Base-by-base conservation (phyloP, 1,140 invertebrate genomes). In the Caenorhabditis remanei region DNA sequence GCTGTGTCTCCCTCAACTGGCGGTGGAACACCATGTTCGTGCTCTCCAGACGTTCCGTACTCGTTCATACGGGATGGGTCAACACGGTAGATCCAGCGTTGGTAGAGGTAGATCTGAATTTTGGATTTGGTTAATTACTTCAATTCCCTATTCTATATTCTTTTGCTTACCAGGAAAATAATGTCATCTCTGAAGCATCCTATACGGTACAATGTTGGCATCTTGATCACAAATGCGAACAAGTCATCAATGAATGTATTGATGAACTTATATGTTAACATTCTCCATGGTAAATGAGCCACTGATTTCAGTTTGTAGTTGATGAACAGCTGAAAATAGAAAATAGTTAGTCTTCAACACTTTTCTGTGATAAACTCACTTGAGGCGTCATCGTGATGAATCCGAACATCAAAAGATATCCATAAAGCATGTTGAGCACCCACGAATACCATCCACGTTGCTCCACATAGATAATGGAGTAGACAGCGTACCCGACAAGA, bases 171-270 rank as follows among this genome's bases (percentile, higher is more conserved):
- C 88, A 90, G 41, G 88, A 90, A 90, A 46, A 90, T 90, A 56
- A 90, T 90, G 50, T 90, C 89, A 71, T 90, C 89, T 93, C 98
- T 95, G 93, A 99, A 97, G 94, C 98, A 99, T 19, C 98, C 97
- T 79, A 95, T 93, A 79, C 95, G 91, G 92, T 99, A 99, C 94
- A 99, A 96, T 0, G 96, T 99, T 55, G 98, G 98, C 98, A 99
- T 99, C 94, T 98, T 98, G 88, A 99, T 99, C 85, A 99, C 97
- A 95, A 99, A 99, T 86, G 98, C 98, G 94, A 99, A 99, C 90
- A 99, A 97, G 93, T 99, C 98, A 94, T 99, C 98, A 91, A 99
- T 99, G 92, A 99, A 99, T 4, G 98, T 99, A 93, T 99, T 99
- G n/a, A 99, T 95, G 93, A 98, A 99, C 94, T 99, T 99, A 92